A percentile compares a stretch with the other conserved stretches of the same genome.
phyloP scores from a whole-genome alignment of 1,140 invertebrate species.

The Pogonus chalceus region DNA sequence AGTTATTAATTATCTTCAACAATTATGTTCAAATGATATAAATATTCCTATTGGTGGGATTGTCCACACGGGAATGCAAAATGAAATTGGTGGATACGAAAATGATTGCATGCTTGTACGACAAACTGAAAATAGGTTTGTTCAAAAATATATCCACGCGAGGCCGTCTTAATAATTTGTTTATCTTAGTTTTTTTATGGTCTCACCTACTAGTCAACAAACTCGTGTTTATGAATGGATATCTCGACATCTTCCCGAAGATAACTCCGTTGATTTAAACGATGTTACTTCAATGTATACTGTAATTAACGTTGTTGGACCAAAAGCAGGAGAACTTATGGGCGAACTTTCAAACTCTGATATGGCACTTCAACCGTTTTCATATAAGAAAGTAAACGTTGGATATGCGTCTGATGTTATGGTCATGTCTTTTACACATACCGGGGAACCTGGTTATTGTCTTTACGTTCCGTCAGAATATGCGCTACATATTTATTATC shows the following conservation, averaged over 20 bases:
- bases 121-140: slow-evolving; percentile 53
- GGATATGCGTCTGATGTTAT: slow-evolving; percentile 67
- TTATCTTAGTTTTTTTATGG: slow-evolving; percentile 60
- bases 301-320: slow-evolving; percentile 75
- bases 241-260: slow-evolving; percentile 50
- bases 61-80: slow-evolving; percentile 75
- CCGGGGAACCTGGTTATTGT: slow-evolving; percentile 74
- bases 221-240: slow-evolving; percentile 67
- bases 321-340: slow-evolving; percentile 59
- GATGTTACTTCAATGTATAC: slow-evolving; percentile 78
- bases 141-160: slow-evolving; percentile 4
- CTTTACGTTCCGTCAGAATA: slow-evolving; percentile 72
- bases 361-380: slow-evolving; percentile 61
- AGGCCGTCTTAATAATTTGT: slow-evolving; percentile 1
- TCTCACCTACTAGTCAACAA: slow-evolving; percentile 76
- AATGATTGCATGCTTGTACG: slow-evolving; percentile 71
- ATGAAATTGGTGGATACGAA: slow-evolving; percentile 67
- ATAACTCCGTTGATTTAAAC: slow-evolving; percentile 54
- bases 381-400: slow-evolving; percentile 64
- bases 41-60: slow-evolving; percentile 62
- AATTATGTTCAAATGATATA: slow-evolving; percentile 67
- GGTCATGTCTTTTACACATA: slow-evolving; percentile 72
- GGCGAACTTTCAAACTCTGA: slow-evolving; percentile 63
- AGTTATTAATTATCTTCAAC: slow-evolving; percentile 59
- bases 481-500: slow-evolving; percentile 69